Conservation (phyloP, 2,113 vertebrate genomes). For the Oreocharis arfaki region DNA sequence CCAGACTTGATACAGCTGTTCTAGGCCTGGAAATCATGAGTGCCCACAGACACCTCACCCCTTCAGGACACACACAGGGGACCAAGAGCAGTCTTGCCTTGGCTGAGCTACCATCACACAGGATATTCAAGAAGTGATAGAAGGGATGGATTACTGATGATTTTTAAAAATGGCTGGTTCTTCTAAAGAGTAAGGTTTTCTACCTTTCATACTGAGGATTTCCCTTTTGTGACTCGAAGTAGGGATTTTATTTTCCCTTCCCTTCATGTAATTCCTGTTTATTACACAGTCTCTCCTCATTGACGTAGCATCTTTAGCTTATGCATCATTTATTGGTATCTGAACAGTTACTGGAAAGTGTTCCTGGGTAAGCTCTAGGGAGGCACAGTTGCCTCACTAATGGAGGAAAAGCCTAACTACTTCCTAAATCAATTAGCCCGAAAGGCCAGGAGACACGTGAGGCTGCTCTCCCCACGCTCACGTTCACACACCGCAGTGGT, state of each 20-base stretch:
- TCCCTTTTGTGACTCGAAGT: not conserved
- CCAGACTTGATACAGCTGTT: not conserved
- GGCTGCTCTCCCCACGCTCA: not conserved
- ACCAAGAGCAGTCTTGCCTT: not conserved
- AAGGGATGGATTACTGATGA: not conserved
- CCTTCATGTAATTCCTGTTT: slow-evolving; percentile 1
- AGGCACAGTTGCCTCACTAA: slow-evolving; percentile 46
- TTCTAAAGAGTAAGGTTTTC: not conserved
- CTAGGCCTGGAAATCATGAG: not conserved
- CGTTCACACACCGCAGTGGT: not conserved
- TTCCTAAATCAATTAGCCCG: slow-evolving; percentile 68
- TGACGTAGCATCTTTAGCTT: slow-evolving; percentile 40
- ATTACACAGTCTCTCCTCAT: slow-evolving; percentile 28
- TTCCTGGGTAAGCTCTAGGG: slow-evolving; percentile 40
- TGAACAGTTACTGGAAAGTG: slow-evolving; percentile 59
- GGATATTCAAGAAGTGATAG: not conserved
- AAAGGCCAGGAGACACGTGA: not conserved
- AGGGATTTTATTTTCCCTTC: slow-evolving; percentile 14
- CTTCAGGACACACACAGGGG: not conserved
- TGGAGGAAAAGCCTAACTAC: slow-evolving; percentile 63
- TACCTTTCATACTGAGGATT: not conserved
- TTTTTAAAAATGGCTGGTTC: not conserved
- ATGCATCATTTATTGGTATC: slow-evolving; percentile 59
- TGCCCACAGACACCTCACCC: not conserved
- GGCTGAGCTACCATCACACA: not conserved